Evolutionary conservation across 2,113 vertebrate species (phyloP).

Genomic region (Cnemophilus loriae): DNA sequence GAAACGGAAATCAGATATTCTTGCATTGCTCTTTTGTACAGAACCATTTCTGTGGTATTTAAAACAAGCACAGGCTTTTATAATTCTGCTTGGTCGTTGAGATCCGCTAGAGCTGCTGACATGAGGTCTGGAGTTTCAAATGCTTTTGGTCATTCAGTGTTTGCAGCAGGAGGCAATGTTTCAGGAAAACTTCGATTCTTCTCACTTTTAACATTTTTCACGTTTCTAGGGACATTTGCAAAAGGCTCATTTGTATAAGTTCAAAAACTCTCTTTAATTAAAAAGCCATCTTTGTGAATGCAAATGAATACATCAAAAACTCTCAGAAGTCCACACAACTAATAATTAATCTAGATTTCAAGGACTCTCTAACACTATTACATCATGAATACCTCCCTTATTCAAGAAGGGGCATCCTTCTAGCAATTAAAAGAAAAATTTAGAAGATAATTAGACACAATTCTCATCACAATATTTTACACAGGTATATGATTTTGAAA

Average conservation of each 20-base stretch:
- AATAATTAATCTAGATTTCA: slow-evolving; percentile 65
- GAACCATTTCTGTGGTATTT: not conserved
- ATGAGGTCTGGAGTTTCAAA: not conserved
- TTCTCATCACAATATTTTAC: slow-evolving; percentile 68
- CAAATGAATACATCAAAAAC: slow-evolving; percentile 64
- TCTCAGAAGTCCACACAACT: slow-evolving; percentile 59
- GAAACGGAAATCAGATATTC: not conserved
- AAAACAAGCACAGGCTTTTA: not conserved
- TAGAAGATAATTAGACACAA: slow-evolving; percentile 72
- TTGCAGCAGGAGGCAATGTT: not conserved
- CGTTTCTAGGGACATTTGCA: slow-evolving; percentile 11
- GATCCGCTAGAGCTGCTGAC: not conserved
- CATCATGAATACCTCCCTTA: slow-evolving; percentile 59
- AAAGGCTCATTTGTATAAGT: slow-evolving; percentile 40
- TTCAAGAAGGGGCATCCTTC: slow-evolving; percentile 56
- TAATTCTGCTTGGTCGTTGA: not conserved
- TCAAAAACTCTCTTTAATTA: slow-evolving; percentile 57
- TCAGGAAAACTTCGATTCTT: not conserved
- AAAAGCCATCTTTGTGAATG: slow-evolving; percentile 55
- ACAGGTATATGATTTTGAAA: slow-evolving; percentile 74
- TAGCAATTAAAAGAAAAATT: slow-evolving; percentile 67
- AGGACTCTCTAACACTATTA: slow-evolving; percentile 51
- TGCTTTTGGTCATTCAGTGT: not conserved
- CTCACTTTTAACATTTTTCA: slow-evolving; percentile 47
- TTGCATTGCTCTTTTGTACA: not conserved